Base-by-base conservation (phyloP, 2,797 vertebrate species). In the Hephaestus fuliginosus region DNA sequence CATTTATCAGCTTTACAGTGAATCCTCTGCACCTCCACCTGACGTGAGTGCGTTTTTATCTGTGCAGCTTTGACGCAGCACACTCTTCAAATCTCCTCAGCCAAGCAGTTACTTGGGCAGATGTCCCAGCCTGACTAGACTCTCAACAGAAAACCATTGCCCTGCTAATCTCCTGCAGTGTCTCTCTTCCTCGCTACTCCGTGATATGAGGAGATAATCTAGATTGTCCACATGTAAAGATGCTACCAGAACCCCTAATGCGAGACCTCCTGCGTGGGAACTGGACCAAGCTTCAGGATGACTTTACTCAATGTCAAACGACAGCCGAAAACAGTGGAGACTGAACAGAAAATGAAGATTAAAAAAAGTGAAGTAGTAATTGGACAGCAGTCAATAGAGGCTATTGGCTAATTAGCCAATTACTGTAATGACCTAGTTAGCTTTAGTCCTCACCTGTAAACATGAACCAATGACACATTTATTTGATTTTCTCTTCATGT, bases 141-240 rank as follows among this genome's bases (percentile, higher is more conserved):
- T 60, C 67, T 74, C 11, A 17, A 61, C 68, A 30, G 51, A 75
- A 74, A 87, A 80, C 63, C 83, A 57, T 17, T 72, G 70, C 56
- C 61, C 3, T 20, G 64, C 65, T 92, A 91, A 93, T 92, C 90
- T 80, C 81, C 63, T 52, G 49, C 57, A 60, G 61, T 44, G 70
- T 88, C 78, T 76, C 57, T 75, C 77, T 61, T 66, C 68, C 74
- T 62, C 17, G 39, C 48, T 56, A 70, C 72, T 74, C 79, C 52
- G 25, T 12, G 44, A 39, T 22, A 64, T 88, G 86, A 88, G 80
- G 75, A 77, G 55, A 89, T 94, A 80, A 93, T 90, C 88, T 84
- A 88, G 86, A 82, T 84, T 86, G 88, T 62, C 74, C 12, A 12
- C 60, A 60, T 73, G 77, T 70, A 74, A 90, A 84, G 82, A 91